phyloP scores from a whole-genome alignment of 2,888 invertebrate species.

The Thelaira solivaga region DNA sequence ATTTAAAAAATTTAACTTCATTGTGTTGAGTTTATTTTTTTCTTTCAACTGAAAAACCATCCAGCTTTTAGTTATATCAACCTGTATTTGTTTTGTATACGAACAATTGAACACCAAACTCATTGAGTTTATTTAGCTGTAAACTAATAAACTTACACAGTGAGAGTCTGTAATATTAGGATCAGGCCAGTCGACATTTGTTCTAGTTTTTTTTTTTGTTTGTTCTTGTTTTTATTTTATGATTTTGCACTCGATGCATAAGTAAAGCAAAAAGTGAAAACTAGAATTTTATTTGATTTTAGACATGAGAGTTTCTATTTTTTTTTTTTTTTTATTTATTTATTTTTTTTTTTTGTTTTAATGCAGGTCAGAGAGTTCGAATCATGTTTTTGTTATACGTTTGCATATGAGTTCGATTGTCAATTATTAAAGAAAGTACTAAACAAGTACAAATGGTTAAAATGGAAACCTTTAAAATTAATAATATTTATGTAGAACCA shows the following conservation, averaged over 20 bases:
- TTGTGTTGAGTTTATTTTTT: too few relatives aligned
- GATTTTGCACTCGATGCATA: background rate
- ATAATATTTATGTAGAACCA: too few relatives aligned
- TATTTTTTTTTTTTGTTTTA: conserved; percentile 9
- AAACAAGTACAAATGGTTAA: background rate
- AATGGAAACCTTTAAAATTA: background rate
- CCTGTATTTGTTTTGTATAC: background rate
- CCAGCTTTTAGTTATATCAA: background rate
- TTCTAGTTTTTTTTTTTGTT: conserved; percentile 7
- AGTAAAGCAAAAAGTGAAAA: conserved; percentile 39
- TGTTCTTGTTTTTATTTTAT: background rate
- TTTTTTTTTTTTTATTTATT: background rate
- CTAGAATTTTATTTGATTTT: conserved; percentile 4
- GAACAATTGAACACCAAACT: background rate
- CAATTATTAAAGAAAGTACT: too few relatives aligned
- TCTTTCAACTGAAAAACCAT: too few relatives aligned
- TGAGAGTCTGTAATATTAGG: background rate
- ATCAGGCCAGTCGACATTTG: conserved; percentile 38
- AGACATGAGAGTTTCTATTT: background rate
- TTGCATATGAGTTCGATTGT: background rate
- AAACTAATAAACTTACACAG: background rate
- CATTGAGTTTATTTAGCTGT: background rate
- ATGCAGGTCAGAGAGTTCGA: conserved; percentile 34
- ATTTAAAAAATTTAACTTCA: too few relatives aligned
- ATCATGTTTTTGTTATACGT: conserved; percentile 23